A percentile compares a stretch with the other conserved stretches of the same genome.
Evolutionary conservation across 2,888 invertebrate species (phyloP).

Genomic region (Cremastinae sp.): DNA sequence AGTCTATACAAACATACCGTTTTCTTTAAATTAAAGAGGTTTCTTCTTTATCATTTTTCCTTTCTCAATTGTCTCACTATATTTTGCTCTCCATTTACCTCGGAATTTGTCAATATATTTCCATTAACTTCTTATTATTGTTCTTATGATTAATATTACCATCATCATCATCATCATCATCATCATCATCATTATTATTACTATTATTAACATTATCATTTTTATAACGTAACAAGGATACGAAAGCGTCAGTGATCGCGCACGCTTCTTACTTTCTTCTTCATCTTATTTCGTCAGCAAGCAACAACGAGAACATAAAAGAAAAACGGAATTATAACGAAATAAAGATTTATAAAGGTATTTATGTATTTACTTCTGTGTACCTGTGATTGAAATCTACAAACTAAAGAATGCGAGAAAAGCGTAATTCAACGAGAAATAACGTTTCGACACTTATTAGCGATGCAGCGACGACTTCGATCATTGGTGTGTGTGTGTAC

Average conservation of each 20-base stretch:
- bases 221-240: conserved; percentile 40
- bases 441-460: conserved; percentile 50
- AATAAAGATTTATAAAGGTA: conserved; percentile 54
- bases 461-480: conserved; percentile 14
- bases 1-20: conserved; percentile 59
- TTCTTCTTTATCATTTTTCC: conserved; percentile 57
- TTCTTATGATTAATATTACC: conserved; percentile 8
- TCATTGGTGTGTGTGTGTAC: conserved; percentile 27
- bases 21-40: conserved; percentile 51
- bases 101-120: conserved; percentile 50
- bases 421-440: conserved; percentile 60
- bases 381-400: conserved; percentile 36
- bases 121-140: conserved; percentile 18
- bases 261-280: conserved; percentile 15
- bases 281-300: conserved; percentile 26
- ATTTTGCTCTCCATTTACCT: conserved; percentile 2
- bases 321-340: conserved; percentile 34
- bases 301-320: conserved; percentile 42
- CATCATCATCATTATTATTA: conserved; percentile 8
- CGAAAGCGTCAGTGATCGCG: conserved; percentile 54
- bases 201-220: conserved; percentile 1
- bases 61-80: conserved; percentile 24
- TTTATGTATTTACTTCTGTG: conserved; percentile 4
- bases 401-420: conserved; percentile 60
- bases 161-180: conserved; percentile 1